Evolutionary conservation across 92 coral and sea anemone genomes (phyloP).

Genomic region (Muricea muricata): DNA sequence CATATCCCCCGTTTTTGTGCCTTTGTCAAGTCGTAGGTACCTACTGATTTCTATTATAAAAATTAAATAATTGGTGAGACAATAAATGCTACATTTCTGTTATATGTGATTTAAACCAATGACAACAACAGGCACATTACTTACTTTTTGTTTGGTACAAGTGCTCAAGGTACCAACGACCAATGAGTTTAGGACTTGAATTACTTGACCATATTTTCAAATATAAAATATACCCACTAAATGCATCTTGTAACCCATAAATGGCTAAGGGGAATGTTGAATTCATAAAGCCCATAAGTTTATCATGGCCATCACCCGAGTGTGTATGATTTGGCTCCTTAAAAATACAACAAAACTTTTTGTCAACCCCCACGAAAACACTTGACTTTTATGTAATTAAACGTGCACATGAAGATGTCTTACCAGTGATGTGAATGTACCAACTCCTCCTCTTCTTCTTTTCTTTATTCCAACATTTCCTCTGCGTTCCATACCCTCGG

Average conservation of each 20-base stretch:
- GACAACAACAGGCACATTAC: background rate
- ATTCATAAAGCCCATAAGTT: no score
- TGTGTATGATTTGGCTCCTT: no score
- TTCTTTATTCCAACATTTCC: constrained; percentile 58
- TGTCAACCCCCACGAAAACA: no score
- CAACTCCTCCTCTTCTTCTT: constrained; percentile 52
- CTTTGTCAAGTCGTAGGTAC: constrained; percentile 27
- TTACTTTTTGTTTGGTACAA: background rate
- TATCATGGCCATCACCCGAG: no score
- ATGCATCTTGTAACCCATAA: constrained; percentile 72
- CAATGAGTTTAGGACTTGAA: background rate
- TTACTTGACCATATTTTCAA: constrained; percentile 2
- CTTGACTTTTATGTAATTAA: no score
- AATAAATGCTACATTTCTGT: no score
- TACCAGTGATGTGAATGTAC: constrained; percentile 54
- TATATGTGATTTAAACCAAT: no score
- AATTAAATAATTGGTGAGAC: no score
- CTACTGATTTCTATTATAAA: constrained; percentile 37
- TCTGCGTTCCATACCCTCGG: constrained; percentile 65
- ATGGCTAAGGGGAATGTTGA: no score
- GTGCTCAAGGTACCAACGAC: constrained; percentile 6
- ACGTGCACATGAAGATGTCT: constrained; percentile 68
- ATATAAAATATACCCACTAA: background rate
- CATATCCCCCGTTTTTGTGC: constrained; percentile 34
- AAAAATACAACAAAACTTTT: no score